phyloP scores from a whole-genome alignment of 2,113 vertebrate species.

The Petroica traversi region DNA sequence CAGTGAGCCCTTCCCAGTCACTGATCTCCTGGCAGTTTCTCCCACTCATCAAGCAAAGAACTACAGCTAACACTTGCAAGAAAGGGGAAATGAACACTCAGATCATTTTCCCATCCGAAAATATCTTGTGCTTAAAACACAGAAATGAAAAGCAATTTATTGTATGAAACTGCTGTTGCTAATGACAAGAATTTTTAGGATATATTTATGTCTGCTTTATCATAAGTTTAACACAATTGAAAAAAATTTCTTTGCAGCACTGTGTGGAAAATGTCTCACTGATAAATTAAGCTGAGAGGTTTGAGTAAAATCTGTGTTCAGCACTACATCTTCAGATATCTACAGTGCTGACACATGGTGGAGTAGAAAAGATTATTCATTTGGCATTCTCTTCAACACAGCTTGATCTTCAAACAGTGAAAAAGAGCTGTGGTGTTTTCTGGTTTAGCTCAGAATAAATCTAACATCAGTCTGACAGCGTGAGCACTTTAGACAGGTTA shows the following conservation, averaged over 20 bases:
- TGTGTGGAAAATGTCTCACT: neutral
- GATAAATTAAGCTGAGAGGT: neutral
- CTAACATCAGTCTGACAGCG: neutral
- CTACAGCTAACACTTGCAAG: neutral
- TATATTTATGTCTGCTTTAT: neutral
- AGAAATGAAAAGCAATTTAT: neutral
- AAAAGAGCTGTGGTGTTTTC: neutral
- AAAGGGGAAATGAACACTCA: neutral
- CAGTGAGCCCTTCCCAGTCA: neutral
- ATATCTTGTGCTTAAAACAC: neutral
- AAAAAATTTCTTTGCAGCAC: neutral
- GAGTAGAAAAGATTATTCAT: neutral
- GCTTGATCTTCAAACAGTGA: neutral
- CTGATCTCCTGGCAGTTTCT: neutral
- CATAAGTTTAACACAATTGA: neutral
- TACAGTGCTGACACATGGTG: neutral
- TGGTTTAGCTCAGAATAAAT: neutral
- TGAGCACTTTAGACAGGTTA: neutral
- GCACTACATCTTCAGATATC: neutral
- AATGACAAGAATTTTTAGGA: neutral
- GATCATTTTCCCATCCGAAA: neutral
- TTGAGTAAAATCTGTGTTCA: neutral
- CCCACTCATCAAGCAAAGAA: neutral
- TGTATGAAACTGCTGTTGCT: neutral
- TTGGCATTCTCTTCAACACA: neutral